Percentiles rank a stretch among this genome's conserved stretches.
phyloP scores from a whole-genome alignment of 1,140 invertebrate genomes.

The Diorhabda elongata region DNA sequence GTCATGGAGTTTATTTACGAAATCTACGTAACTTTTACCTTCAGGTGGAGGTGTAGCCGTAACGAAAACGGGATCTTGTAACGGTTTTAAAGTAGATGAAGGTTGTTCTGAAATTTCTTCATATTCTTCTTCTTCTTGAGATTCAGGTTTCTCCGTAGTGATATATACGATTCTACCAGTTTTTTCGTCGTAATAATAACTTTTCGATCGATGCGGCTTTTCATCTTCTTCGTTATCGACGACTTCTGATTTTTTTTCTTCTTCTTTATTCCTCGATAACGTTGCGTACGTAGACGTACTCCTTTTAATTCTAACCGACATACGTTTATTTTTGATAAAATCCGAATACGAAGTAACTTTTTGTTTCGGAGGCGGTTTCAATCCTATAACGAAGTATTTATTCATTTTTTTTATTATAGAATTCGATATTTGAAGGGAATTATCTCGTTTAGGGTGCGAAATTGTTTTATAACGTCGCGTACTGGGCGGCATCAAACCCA shows the following conservation, averaged over 20 bases:
- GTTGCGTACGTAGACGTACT: constrained; percentile 30
- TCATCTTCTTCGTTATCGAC: constrained; percentile 42
- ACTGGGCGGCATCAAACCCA: constrained; percentile 32
- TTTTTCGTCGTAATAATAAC: constrained; percentile 44
- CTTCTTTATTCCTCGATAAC: constrained; percentile 27
- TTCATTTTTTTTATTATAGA: constrained; percentile 21
- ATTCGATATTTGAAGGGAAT: constrained; percentile 4
- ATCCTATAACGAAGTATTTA: constrained; percentile 35
- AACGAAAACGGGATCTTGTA: constrained; percentile 26
- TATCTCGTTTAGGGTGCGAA: constrained; percentile 15
- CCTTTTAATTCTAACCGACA: constrained; percentile 23
- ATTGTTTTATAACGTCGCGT: constrained; percentile 33
- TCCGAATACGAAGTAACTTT: constrained; percentile 35
- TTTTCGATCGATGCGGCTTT: constrained; percentile 40
- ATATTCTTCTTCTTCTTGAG: constrained; percentile 34
- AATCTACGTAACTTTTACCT: constrained; percentile 41
- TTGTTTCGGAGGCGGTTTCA: constrained; percentile 39
- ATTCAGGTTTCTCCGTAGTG: constrained; percentile 15
- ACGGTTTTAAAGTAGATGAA: constrained; percentile 19
- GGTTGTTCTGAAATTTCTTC: constrained; percentile 35
- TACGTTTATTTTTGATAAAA: constrained; percentile 18
- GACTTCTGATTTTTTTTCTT: constrained; percentile 22
- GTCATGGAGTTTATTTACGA: constrained; percentile 34
- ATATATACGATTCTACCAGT: constrained; percentile 41
- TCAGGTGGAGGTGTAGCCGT: constrained; percentile 30